Evolutionary conservation across 1,140 invertebrate genomes (phyloP).

Genomic region (Stenopsyche tienmushanensis): DNA sequence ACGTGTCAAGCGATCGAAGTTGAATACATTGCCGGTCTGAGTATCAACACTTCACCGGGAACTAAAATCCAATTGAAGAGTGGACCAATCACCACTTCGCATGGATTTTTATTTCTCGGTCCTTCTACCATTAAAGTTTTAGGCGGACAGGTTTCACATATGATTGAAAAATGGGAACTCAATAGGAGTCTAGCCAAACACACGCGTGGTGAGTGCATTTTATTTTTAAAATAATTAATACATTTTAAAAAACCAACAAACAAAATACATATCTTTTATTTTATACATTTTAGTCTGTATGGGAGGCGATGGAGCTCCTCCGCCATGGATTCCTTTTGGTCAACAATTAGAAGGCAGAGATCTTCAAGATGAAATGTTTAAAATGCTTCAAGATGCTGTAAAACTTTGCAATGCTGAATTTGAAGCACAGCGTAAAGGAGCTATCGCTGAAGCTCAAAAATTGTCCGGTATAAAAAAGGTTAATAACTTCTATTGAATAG

Average conservation of each 20-base stretch:
- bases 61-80: constrained; percentile 66
- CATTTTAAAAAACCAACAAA: not conserved
- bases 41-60: constrained; percentile 73
- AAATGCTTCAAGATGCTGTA: constrained; percentile 63
- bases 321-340: constrained; percentile 89
- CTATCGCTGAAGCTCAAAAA: constrained; percentile 81
- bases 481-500: constrained; percentile 33
- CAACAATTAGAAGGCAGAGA: constrained; percentile 64
- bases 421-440: constrained; percentile 79
- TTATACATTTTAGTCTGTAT: constrained; percentile 48
- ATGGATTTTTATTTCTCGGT: constrained; percentile 72
- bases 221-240: not conserved
- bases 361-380: constrained; percentile 67
- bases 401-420: constrained; percentile 77
- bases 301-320: constrained; percentile 72
- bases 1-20: constrained; percentile 76
- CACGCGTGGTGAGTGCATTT: constrained; percentile 56
- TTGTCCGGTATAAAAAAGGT: constrained; percentile 75
- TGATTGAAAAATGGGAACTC: constrained; percentile 89
- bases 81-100: constrained; percentile 59
- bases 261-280: constrained; percentile 2
- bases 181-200: constrained; percentile 76
- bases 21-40: constrained; percentile 65
- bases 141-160: constrained; percentile 76
- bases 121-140: constrained; percentile 67